Conservation (phyloP, 1,140 invertebrate genomes). For the Brachystomella parvula region DNA sequence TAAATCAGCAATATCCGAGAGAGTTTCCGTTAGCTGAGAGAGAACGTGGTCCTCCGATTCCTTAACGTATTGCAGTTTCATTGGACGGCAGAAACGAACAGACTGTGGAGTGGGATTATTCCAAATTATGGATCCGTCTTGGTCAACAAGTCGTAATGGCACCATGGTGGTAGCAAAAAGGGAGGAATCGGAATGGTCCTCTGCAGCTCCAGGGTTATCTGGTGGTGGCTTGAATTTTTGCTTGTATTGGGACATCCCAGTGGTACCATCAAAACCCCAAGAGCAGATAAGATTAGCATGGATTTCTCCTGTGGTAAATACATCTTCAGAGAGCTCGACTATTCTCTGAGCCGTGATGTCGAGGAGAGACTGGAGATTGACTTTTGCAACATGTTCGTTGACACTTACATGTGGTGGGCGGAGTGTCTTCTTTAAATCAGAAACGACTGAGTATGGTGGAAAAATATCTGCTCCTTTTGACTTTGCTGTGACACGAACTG, state of each 20-base stretch:
- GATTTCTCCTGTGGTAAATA: not conserved
- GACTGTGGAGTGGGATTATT: slow-evolving; percentile 9
- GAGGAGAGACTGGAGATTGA: slow-evolving; percentile 10
- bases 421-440: not conserved
- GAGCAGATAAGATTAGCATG: slow-evolving; percentile 11
- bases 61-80: slow-evolving; percentile 34
- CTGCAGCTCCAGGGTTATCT: not conserved
- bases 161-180: slow-evolving; percentile 19
- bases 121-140: not conserved
- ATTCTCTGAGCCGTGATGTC: slow-evolving; percentile 8
- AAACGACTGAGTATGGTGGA: not conserved
- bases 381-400: not conserved
- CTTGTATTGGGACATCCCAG: slow-evolving; percentile 15
- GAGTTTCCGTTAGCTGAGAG: slow-evolving; percentile 22
- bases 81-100: slow-evolving; percentile 25
- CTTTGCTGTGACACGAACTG: not conserved
- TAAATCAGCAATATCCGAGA: slow-evolving; percentile 7
- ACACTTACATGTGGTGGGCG: too few species aligned
- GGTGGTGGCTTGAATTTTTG: not conserved
- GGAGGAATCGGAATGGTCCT: not conserved
- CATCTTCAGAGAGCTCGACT: not conserved
- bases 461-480: slow-evolving; percentile 16
- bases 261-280: slow-evolving; percentile 20
- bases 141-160: not conserved
- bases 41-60: slow-evolving; percentile 7